Evolutionary conservation across 2,888 invertebrate genomes (phyloP), one percentile per base, ranked within the genome.

Genomic region (Chydorus sphaericus): DNA sequence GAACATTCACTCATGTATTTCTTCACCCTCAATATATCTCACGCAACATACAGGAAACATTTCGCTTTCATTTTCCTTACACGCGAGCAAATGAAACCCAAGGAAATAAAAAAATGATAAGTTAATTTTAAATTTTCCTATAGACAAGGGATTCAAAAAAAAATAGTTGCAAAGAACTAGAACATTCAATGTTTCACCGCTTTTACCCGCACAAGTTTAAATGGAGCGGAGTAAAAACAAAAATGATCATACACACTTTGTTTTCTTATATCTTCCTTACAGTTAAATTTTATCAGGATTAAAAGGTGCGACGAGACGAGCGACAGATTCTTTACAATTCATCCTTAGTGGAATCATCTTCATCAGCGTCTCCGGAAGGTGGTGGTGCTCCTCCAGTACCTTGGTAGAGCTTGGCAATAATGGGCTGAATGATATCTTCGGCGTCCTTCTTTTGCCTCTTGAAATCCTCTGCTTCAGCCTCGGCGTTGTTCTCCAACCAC

Each of bases 401-500:
- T 59, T 71, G 68, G 65, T 78, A 97, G 62, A 98, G 73, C 74
- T 98, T 97, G 55, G 91, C 84, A 67, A 97, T 89, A 69, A 98
- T 97, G 8, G 98, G 98, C 69, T 96, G 93, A 1, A 94, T 93
- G 36, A 94, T 80, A 63, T 89, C 88, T 69, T 96, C 93, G 53
- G 98, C 75, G 62, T 90, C 84, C 70, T 96, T 94, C 82, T 77
- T 96, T 69, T 94, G 90, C 67, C 85, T 85, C 71, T 91, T 90
- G 74, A 87, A 89, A 58, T 92, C 91, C 64, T 92, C 91, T 0
- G 85, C 78, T 59, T 93, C 92, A 0, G 88, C 86, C 65, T 93
- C 92, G 65, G 85, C 85, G 73, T 98, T 94, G 63, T 86, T 84
- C 71, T 98, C 96, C 61, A 98, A 75, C 97, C 97, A 98, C 67